Conservation (phyloP, 1,140 invertebrate species). For the Melipona quadrifasciata region DNA sequence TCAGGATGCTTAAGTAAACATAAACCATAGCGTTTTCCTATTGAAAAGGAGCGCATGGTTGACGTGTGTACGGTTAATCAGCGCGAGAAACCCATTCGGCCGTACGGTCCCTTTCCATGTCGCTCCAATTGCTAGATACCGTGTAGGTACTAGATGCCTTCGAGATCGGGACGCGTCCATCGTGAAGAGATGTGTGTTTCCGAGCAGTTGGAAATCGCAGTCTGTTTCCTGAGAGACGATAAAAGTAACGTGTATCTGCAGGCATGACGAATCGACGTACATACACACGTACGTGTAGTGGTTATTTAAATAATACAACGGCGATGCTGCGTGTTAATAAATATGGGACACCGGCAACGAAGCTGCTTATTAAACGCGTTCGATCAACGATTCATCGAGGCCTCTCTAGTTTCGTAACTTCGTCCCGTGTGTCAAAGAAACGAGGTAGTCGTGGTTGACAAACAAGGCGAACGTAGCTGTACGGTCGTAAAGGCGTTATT, state of each 20-base stretch:
- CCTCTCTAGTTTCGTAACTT: constrained; percentile 33
- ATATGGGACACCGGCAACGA: constrained; percentile 4
- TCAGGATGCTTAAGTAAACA: neutral
- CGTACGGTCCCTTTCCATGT: constrained; percentile 3
- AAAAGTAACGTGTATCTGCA: neutral
- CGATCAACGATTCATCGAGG: neutral
- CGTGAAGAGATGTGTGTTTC: constrained; percentile 1
- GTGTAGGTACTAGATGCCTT: neutral
- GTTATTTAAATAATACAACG: neutral
- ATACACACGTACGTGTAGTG: neutral
- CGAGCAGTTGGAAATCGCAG: neutral
- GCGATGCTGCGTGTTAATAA: constrained; percentile 8
- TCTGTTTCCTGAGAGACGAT: constrained; percentile 1
- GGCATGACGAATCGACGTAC: too few species aligned
- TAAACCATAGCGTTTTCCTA: neutral
- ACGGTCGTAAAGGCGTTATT: constrained; percentile 10
- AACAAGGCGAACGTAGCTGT: neutral
- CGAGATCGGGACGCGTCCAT: neutral
- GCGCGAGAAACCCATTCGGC: constrained; percentile 2
- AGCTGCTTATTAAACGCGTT: constrained; percentile 24
- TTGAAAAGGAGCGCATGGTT: neutral
- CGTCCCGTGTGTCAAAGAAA: neutral
- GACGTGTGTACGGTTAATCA: constrained; percentile 3
- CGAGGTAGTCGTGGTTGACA: neutral
- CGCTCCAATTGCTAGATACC: constrained; percentile 28